Base-by-base conservation (phyloP, 2,113 vertebrate species). In the Typhlomys cinereus region DNA sequence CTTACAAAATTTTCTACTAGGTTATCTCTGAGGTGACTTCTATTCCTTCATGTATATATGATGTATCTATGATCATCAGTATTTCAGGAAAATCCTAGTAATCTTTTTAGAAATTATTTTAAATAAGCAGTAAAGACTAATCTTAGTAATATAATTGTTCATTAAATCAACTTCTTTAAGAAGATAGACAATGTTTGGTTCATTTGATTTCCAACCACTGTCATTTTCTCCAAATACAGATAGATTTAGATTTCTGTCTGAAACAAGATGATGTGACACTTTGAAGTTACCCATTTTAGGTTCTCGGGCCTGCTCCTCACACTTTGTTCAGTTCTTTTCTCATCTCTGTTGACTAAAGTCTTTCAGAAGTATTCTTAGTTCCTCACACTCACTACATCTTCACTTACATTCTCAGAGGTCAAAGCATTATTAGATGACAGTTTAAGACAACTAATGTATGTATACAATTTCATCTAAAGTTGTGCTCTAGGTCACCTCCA, bases 81-180 rank as follows among this genome's bases (percentile, higher is more conserved):
- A 79, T 88, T 92, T 88, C n/a, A 88, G 46, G 67, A 86, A 44
- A 90, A 89, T 93, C 41, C 23, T 93, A 86, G 14, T 93, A 64
- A 31, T 80, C 36, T 90, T 84, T 89, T 90, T 90, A 89, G 57
- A 93, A 91, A 70, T 78, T 76, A 73, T 34, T 79, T 10, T 25
- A 91, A 39, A 48, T 84, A 81, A 89, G n/a, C 48, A 85, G 12
- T 59, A 82, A 80, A 95, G 71, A 10, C 74, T 59, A 31, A 57
- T 7, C 79, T 52, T 91, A 75, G 66, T 54, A 85, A 80, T 75
- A 31, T 4, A 69, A 2, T 21, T 82, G 1, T 81, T 92, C 79
- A 92, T 52, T 13, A 66, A 20, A 39, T 39, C 15, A 62, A 11
- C 36, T 73, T 91, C 34, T 83, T 62, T 54, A 92, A 90, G 23